A percentile compares a stretch with the other conserved stretches of the same genome.
Evolutionary conservation across 2,888 invertebrate species (phyloP).

Genomic region (Labia minor): DNA sequence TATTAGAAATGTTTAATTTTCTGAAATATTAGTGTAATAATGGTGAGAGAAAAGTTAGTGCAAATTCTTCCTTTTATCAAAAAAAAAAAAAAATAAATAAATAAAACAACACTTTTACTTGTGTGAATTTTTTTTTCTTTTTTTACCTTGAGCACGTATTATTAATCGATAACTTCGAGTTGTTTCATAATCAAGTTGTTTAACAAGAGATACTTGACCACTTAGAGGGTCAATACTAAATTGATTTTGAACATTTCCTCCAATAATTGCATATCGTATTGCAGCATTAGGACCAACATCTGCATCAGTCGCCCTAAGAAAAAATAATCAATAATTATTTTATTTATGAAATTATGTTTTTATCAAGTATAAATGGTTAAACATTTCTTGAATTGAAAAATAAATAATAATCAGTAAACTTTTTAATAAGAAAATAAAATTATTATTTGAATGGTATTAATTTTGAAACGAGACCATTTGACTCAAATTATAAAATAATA

Average conservation of each 20-base stretch:
- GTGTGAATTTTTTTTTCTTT: background rate
- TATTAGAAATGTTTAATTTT: background rate
- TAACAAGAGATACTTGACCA: conserved; percentile 79
- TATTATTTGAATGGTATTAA: too few species aligned
- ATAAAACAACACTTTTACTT: background rate
- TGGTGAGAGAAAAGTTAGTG: background rate
- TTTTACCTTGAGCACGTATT: conserved; percentile 71
- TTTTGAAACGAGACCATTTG: too few species aligned
- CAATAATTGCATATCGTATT: conserved; percentile 87
- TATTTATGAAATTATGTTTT: conserved; percentile 17
- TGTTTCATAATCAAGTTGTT: conserved; percentile 81
- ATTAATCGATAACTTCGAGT: conserved; percentile 75
- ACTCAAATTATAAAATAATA: too few species aligned
- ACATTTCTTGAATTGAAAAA: background rate
- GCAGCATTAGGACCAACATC: conserved; percentile 89
- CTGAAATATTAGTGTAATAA: background rate
- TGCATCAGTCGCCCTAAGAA: conserved; percentile 74
- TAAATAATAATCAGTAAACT: too few species aligned
- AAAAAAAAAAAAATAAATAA: background rate
- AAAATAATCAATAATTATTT: conserved; percentile 21
- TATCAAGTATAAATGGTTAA: too few species aligned
- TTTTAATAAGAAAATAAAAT: too few species aligned
- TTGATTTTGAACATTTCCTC: conserved; percentile 86
- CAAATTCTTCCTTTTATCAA: background rate
- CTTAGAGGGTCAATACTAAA: conserved; percentile 89